These are phyloP conservation scores for Urophycis tenuis DNA, from an alignment of 2,797 vertebrate genomes.

Conservation along the genomic window DNA sequence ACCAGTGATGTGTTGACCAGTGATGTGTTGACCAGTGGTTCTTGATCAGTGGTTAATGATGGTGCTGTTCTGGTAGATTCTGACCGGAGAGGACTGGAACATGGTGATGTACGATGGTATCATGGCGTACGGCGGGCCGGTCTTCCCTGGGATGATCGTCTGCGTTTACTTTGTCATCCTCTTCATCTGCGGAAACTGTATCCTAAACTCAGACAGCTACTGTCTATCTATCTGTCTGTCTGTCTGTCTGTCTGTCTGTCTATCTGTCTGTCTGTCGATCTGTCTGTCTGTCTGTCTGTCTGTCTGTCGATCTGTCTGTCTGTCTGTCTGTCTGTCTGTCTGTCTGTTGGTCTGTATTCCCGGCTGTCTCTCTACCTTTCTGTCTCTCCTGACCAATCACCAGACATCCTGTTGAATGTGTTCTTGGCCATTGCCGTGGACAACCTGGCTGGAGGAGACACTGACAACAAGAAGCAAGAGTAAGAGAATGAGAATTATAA, in stretches of 20 bases:
- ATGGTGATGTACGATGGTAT: constrained; percentile 75
- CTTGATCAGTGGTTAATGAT: too few species aligned
- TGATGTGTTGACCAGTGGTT: neutral
- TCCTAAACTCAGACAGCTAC: constrained; percentile 34
- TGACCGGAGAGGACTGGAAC: constrained; percentile 75
- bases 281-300: too few species aligned
- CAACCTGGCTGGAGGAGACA: constrained; percentile 91
- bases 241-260: neutral
- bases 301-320: too few species aligned
- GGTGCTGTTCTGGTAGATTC: constrained; percentile 55
- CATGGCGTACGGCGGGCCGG: constrained; percentile 71
- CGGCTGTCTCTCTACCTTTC: too few species aligned
- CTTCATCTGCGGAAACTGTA: constrained; percentile 76
- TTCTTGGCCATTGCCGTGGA: constrained; percentile 98
- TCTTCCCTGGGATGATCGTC: constrained; percentile 73
- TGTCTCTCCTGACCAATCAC: neutral
- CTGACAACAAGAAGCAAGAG: constrained; percentile 68
- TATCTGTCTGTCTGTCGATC: constrained; percentile 1
- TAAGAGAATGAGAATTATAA: constrained; percentile 28
- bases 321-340: too few species aligned
- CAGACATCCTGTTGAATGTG: constrained; percentile 95
- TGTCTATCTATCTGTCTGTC: neutral
- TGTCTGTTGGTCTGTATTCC: too few species aligned
- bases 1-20: neutral
- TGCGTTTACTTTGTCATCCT: constrained; percentile 75